Base-by-base conservation (phyloP, 2,113 vertebrate genomes). In the Phoenicopterus ruber region DNA sequence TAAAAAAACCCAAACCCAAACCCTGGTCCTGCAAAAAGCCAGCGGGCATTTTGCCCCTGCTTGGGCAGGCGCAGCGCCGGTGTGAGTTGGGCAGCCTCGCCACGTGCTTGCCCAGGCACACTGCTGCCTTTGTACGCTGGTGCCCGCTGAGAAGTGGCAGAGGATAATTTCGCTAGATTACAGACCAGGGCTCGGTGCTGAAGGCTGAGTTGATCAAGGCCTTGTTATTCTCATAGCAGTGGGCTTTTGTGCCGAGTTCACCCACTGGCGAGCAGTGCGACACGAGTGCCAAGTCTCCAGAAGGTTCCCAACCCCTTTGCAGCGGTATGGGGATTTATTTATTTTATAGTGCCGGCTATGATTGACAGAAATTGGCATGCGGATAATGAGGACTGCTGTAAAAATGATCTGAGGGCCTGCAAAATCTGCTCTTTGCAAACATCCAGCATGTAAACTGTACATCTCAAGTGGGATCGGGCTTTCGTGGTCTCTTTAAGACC, bases 321-420 rank as follows among this genome's bases (percentile, higher is more conserved):
- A 80, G 70, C 0, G 0, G 44, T 46, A 20, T 9, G 36, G 52
- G 61, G 71, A 19, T 63, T 94, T 63, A 93, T 86, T 94, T 91
- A 72, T 96, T 90, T 94, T 31, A 46, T 34, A 32, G 63, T 66
- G 85, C 79, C 46, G 52, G 85, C 47, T 58, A 12, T 96, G 96
- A 96, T n/a, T 96, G 96, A 87, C 94, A 95, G 94, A 36, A 82
- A 91, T 88, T 95, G 71, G 87, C 93, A 95, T 93, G 93, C 71
- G 47, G 72, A 70, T 95, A 97, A 97, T 78, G 94, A 96, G 79
- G 46, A 7, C 38, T 62, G 62, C 71, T 72, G 81, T 76, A 85
- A 49, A 93, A 94, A 55, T 49, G 20, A 66, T 80, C 89, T 6
- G n/a, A 77, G 63, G n/a, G 18, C 32, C 82, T 86, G 54, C 32